phyloP scores from a whole-genome alignment of 2,797 vertebrate species.

The Esox lucius region DNA sequence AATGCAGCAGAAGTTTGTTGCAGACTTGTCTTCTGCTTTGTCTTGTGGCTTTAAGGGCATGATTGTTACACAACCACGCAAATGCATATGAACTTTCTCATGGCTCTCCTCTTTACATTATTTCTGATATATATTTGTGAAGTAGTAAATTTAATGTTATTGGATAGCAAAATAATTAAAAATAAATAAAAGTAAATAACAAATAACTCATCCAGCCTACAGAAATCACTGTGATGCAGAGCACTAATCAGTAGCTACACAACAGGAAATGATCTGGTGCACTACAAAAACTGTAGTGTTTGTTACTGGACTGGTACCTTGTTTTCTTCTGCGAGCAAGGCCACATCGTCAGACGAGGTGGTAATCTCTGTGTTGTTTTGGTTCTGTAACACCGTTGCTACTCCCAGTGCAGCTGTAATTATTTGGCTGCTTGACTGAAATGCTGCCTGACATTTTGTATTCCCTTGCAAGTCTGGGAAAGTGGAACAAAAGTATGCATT shows the following conservation, averaged over 20 bases:
- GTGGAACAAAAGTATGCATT: slow-evolving; percentile 67
- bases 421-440: slow-evolving; percentile 67
- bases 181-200: background rate
- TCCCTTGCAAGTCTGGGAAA: slow-evolving; percentile 58
- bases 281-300: slow-evolving; percentile 27
- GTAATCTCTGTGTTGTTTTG: slow-evolving; percentile 59
- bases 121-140: background rate
- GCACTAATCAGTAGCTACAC: background rate
- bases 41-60: background rate
- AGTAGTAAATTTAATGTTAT: background rate
- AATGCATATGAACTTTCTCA: no score
- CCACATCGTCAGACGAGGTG: slow-evolving; percentile 40
- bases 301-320: slow-evolving; percentile 13
- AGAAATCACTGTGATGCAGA: background rate
- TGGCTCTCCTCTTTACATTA: background rate
- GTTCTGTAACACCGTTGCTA: slow-evolving; percentile 39
- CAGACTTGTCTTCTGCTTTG: slow-evolving; percentile 35
- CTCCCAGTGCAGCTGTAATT: slow-evolving; percentile 59
- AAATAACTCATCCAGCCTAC: background rate
- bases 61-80: background rate
- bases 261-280: background rate
- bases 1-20: slow-evolving; percentile 11
- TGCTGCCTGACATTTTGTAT: slow-evolving; percentile 69
- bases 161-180: background rate
- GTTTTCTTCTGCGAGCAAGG: slow-evolving; percentile 18